Evolutionary conservation across 2,888 invertebrate species (phyloP).

Genomic region (Cerastis rubricosa): DNA sequence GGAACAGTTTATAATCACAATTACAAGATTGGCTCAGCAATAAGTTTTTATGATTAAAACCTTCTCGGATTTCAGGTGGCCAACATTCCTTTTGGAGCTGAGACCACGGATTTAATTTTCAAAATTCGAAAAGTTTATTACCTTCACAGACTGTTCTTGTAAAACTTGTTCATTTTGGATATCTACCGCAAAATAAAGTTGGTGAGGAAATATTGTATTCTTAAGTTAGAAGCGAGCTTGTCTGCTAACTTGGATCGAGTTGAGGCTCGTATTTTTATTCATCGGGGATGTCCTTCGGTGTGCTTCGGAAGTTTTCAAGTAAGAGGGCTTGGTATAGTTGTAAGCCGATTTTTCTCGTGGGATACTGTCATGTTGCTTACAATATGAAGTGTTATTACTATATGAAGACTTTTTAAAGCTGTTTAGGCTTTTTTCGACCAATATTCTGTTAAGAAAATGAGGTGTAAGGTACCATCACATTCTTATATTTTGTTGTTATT

Average conservation of each 20-base stretch:
- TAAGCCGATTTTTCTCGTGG: slow-evolving; percentile 18
- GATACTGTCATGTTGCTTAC: slow-evolving; percentile 23
- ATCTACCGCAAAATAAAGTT: slow-evolving; percentile 75
- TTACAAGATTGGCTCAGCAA: slow-evolving; percentile 58
- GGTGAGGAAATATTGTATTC: slow-evolving; percentile 76
- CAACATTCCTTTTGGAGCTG: slow-evolving; percentile 66
- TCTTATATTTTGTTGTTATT: no score
- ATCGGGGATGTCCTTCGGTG: slow-evolving; percentile 52
- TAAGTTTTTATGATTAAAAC: slow-evolving; percentile 71
- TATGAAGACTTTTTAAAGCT: neutral
- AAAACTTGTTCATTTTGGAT: slow-evolving; percentile 79
- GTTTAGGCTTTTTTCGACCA: neutral
- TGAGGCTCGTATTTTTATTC: slow-evolving; percentile 62
- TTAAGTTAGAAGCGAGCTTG: slow-evolving; percentile 70
- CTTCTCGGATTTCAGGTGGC: slow-evolving; percentile 74
- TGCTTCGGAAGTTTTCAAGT: slow-evolving; percentile 49
- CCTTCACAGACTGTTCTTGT: slow-evolving; percentile 75
- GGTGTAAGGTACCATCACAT: no score
- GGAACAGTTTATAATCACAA: slow-evolving; percentile 67
- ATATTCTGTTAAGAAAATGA: no score
- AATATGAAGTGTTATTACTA: neutral
- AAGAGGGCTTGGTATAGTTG: slow-evolving; percentile 26
- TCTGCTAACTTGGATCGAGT: slow-evolving; percentile 57
- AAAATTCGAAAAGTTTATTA: slow-evolving; percentile 78
- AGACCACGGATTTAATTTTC: slow-evolving; percentile 76